These are phyloP conservation scores for Anagyrus pseudococci DNA, from an alignment of 2,888 invertebrate genomes.

Conservation along the genomic window DNA sequence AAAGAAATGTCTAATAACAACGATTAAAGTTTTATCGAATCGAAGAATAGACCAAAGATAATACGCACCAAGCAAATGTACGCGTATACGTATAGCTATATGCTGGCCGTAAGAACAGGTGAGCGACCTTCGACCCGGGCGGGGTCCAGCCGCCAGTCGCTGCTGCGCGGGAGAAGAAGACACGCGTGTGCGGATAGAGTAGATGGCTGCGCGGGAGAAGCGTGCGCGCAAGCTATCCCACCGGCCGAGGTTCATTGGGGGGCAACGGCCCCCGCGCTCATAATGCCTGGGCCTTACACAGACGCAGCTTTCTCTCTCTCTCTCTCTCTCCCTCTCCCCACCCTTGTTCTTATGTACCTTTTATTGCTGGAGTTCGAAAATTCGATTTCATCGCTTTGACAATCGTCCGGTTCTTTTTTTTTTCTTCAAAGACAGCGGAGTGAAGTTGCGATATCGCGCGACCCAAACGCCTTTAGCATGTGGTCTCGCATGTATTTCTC, in stretches of 20 bases:
- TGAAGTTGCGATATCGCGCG: too few species aligned
- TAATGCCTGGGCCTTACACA: conserved; percentile 12
- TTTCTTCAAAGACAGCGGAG: too few species aligned
- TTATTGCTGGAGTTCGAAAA: too few species aligned
- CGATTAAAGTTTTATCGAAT: too few species aligned
- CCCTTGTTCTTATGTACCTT: too few species aligned
- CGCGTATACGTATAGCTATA: background rate
- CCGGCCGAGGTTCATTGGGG: conserved; percentile 36
- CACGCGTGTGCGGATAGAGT: background rate
- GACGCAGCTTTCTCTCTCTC: background rate
- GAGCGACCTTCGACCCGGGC: conserved; percentile 55
- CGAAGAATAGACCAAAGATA: too few species aligned
- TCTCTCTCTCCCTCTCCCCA: background rate
- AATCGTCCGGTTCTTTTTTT: too few species aligned
- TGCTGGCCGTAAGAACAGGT: conserved; percentile 45
- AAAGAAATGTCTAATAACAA: conserved; percentile 11
- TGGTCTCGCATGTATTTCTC: too few species aligned
- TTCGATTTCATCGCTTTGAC: too few species aligned
- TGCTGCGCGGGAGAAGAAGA: too few species aligned
- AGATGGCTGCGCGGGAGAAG: conserved; percentile 40
- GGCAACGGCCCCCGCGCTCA: conserved; percentile 44
- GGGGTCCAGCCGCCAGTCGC: conserved; percentile 45
- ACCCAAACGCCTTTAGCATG: too few species aligned
- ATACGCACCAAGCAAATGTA: conserved; percentile 17
- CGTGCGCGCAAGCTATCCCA: conserved; percentile 17